These are phyloP conservation scores for Acrobasis suavella DNA, from an alignment of 2,888 invertebrate genomes.

Conservation along the genomic window DNA sequence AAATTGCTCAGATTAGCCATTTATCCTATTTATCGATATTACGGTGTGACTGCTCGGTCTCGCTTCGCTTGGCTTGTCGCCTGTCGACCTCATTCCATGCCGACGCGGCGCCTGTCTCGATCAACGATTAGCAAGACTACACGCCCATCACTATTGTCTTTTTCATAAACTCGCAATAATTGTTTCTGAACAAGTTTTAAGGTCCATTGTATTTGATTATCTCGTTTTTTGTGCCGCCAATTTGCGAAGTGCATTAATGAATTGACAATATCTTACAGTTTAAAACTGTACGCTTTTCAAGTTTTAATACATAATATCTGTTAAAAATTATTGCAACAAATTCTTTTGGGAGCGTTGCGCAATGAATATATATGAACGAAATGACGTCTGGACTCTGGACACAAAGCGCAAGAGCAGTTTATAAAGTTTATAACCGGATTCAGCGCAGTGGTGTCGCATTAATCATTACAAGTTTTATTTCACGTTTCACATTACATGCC, in stretches of 20 bases:
- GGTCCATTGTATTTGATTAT: constrained; percentile 12
- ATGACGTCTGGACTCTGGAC: background rate
- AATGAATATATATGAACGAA: constrained; percentile 1
- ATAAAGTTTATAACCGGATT: constrained; percentile 47
- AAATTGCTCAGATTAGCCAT: constrained; percentile 38
- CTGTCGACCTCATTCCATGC: constrained; percentile 58
- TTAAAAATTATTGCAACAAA: background rate
- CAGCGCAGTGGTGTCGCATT: constrained; percentile 53
- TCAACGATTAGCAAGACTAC: constrained; percentile 56
- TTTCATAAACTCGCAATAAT: constrained; percentile 46
- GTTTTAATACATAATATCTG: background rate
- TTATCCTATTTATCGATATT: constrained; percentile 63
- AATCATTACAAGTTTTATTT: constrained; percentile 67
- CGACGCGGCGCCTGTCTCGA: constrained; percentile 63
- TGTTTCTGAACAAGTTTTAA: constrained; percentile 36
- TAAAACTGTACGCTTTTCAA: background rate
- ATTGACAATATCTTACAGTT: background rate
- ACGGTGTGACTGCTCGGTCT: constrained; percentile 45
- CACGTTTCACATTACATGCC: constrained; percentile 61
- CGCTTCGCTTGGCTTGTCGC: constrained; percentile 54
- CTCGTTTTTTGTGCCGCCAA: constrained; percentile 8
- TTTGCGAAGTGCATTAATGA: constrained; percentile 17
- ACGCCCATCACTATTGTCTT: constrained; percentile 71
- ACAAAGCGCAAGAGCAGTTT: constrained; percentile 27
- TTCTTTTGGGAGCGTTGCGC: constrained; percentile 1